Base-by-base conservation (phyloP, 92 coral and sea anemone genomes). In the Chrysogorgia sp. region DNA sequence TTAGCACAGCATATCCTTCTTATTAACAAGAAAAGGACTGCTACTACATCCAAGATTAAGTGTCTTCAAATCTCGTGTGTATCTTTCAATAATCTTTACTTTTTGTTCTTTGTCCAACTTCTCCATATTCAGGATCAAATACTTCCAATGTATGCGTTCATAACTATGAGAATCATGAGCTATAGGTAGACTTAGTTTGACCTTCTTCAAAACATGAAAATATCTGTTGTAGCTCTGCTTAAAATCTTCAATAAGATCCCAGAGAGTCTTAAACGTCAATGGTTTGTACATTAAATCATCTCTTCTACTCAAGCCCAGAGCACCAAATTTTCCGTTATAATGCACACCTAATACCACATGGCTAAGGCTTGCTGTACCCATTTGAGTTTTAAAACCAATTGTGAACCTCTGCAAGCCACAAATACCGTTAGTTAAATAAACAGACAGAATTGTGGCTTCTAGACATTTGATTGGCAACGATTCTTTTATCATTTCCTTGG, bases 251-350 rank as follows among this genome's bases (percentile, higher is more conserved):
- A 53, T 40, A 48, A 77, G 74, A n/a, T 48, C 64, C 49, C 13
- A 49, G 10, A 59, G 58, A 53, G 88, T 96, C 89, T 89, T 91
- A 53, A 87, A 96, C 74, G 76, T 86, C 15, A 96, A 84, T 14
- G 99, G 90, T 75, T 96, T 96, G 83, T 92, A 96, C 99, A 96
- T 96, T 10, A 96, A 92, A 40, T 96, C 97, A 23, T 96, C 92
- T 67, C 99, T 85, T 62, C 98, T 84, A 71, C 98, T 96, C 45
- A 96, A 89, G 19, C 99, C 99, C 37, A 94, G 88, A 17, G 92
- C 90, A 3, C 99, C 99, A 86, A 80, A 96, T 25, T 79, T 91
- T 26, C 99, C 97, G 62, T 86, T 76, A 48, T 75, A 79, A 20
- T 85, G 87, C 2, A 96, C 89, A 26, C 99, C 99, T 29, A 96